A percentile compares a stretch with the other conserved stretches of the same genome.
These are phyloP conservation scores for Girardinus metallicus DNA, from an alignment of 2,797 vertebrate species.

Conservation along the genomic window DNA sequence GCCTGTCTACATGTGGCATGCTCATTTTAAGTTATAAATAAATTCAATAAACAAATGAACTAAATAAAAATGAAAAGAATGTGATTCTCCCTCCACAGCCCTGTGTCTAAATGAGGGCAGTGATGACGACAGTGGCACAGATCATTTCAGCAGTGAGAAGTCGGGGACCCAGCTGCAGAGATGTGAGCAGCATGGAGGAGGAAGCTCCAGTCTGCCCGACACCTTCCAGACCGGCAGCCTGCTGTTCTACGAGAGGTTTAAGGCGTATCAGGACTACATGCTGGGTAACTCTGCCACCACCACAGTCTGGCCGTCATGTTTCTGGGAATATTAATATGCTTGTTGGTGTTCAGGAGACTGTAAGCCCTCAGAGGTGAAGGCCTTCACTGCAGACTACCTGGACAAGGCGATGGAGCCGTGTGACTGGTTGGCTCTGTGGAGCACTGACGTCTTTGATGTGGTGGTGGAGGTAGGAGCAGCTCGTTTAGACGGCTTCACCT, in stretches of 20 bases:
- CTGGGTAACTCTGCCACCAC: constrained; percentile 80
- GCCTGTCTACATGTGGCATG: too few relatives aligned
- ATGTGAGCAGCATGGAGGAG: constrained; percentile 63
- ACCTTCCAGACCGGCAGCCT: constrained; percentile 88
- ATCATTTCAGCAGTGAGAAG: constrained; percentile 72
- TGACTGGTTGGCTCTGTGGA: constrained; percentile 94
- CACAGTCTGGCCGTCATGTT: too few relatives aligned
- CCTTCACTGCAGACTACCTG: constrained; percentile 92
- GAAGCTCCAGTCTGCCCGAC: constrained; percentile 80
- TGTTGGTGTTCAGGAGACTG: constrained; percentile 86
- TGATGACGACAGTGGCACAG: constrained; percentile 79
- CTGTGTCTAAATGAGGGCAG: constrained; percentile 57
- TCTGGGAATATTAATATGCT: neutral
- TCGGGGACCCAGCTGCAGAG: constrained; percentile 78
- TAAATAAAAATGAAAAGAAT: too few relatives aligned
- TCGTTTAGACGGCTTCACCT: neutral
- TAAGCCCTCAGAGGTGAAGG: constrained; percentile 91
- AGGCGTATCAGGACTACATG: constrained; percentile 93
- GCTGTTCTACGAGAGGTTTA: constrained; percentile 93
- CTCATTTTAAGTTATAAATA: too few relatives aligned
- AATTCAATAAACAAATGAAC: too few relatives aligned
- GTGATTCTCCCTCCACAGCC: constrained; percentile 36
- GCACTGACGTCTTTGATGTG: constrained; percentile 88
- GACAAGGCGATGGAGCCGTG: constrained; percentile 90
- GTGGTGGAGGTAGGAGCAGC: constrained; percentile 86